Base-by-base conservation (phyloP, 2,113 vertebrate species). In the Oryzias woworae region DNA sequence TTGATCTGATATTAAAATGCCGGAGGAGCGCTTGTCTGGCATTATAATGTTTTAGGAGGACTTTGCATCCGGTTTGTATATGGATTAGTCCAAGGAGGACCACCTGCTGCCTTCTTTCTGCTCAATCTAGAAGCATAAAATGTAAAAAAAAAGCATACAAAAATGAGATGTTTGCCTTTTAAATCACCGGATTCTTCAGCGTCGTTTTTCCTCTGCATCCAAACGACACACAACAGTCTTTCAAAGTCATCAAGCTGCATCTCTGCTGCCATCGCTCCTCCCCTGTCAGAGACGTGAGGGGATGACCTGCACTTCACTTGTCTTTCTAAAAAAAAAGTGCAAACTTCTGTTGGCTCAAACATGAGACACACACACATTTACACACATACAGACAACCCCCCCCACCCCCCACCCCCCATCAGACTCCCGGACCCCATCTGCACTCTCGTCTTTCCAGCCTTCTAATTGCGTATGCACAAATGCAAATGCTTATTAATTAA, bases 401-500 rank as follows among this genome's bases (percentile, higher is more conserved):
- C 59, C 1, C 45, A 31, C n/a, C 62, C 50, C 20, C 20, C 1
- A 20, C 70, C 71, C 48, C 66, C 74, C 67, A 69, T 60, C 73
- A 76, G 80, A 77, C 81, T 75, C 82, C 75, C 63, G 78, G 89
- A 94, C 94, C 94, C 95, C 96, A 95, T 95, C 94, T 95, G 95
- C 94, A 94, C 94, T 92, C 92, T 93, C 93, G 92, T 94, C 94
- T 94, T 94, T 95, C 94, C 92, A 93, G 93, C 93, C 94, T 92
- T 93, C 94, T 96, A 96, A 97, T 96, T 96, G 95, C 95, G 95
- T 95, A 96, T 96, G 95, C 96, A 96, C 95, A 96, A 96, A 97
- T 97, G 96, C 96, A 98, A 98, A 98, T 98, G 94, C 89, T 94
- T 98, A 98, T 97, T 97, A 98, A 98, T 98, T 97, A 98, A 98